Evolutionary conservation across 2,888 invertebrate genomes (phyloP).

Genomic region (Oscheius sp.): DNA sequence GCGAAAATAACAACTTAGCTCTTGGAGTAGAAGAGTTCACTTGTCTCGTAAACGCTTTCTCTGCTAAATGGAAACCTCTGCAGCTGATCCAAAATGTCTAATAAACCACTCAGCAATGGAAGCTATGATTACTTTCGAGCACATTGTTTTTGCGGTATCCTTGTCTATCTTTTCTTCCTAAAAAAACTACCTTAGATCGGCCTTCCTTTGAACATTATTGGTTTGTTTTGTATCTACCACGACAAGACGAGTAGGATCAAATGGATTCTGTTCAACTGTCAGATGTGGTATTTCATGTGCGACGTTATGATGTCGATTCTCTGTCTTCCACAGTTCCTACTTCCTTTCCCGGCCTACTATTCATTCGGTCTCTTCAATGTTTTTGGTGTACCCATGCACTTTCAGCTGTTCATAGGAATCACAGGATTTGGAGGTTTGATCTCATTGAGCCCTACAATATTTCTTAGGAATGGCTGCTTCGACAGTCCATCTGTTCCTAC

Average conservation of each 20-base stretch:
- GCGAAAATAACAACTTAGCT: no score
- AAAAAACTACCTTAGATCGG: not conserved
- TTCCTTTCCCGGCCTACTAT: not conserved
- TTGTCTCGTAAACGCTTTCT: no score
- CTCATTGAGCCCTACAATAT: not conserved
- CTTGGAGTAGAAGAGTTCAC: no score
- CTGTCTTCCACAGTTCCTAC: not conserved
- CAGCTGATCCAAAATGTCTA: no score
- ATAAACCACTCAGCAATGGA: no score
- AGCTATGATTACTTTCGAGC: not conserved
- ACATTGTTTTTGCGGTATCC: not conserved
- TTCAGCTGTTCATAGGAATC: not conserved
- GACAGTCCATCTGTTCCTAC: not conserved
- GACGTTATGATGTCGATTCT: not conserved
- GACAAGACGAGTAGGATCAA: slow-evolving; percentile 5
- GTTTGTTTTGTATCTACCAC: not conserved
- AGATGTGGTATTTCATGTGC: slow-evolving; percentile 4
- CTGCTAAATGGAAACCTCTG: no score
- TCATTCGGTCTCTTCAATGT: not conserved
- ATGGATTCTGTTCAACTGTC: slow-evolving; percentile 18
- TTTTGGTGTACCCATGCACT: not conserved
- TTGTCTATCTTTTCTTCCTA: not conserved
- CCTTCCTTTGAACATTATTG: not conserved
- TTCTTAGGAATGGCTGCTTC: not conserved
- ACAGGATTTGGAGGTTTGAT: not conserved